Base-by-base conservation (phyloP, 2,888 invertebrate genomes). In the Zygothrica quintamaculata region DNA sequence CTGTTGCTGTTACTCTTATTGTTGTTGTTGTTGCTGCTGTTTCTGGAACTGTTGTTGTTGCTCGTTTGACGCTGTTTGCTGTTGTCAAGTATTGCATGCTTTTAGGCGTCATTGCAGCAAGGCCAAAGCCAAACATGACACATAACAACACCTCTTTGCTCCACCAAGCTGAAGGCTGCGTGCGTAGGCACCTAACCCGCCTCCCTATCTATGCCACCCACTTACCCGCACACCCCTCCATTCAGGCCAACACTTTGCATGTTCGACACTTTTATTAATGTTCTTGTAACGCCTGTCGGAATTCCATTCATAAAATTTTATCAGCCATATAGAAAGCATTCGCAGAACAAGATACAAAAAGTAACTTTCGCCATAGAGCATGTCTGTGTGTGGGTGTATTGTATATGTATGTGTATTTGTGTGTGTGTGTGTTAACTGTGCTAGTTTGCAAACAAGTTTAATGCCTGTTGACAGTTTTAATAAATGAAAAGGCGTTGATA, bases 251-350 rank as follows among this genome's bases (percentile, higher is more conserved):
- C 65, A 48, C 37, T 40, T 52, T 66, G 53, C 70, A 62, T 75
- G 70, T 79, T 80, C 82, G 80, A 82, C 82, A 77, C 75, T 82
- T 80, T 80, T 79, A 80, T 80, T 82, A 80, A 80, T 82, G 80
- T 57, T 75, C 77, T 70, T 77, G 72, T 79, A 77, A 73, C 80
- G 67, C 79, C 66, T 73, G 75, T 68, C 77, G 78, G 79, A 78
- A 81, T 84, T 76, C 69, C 82, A 80, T 82, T 84, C 84, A 79
- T 62, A 62, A 65, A 52, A 74, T 67, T 77, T 60, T 69, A 77
- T 77, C 77, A 62, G 56, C 39, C 50, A 13, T 33, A 42, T 43
- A 31, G 40, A 44, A 31, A n/a, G 7, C 52, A 42, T 16, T 18
- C 53, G 15, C 13, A 50, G 12, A 13, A 25, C 15, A 37, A 34